Base-by-base conservation (phyloP, 2,113 vertebrate genomes). In the Melanerpes formicivorus region DNA sequence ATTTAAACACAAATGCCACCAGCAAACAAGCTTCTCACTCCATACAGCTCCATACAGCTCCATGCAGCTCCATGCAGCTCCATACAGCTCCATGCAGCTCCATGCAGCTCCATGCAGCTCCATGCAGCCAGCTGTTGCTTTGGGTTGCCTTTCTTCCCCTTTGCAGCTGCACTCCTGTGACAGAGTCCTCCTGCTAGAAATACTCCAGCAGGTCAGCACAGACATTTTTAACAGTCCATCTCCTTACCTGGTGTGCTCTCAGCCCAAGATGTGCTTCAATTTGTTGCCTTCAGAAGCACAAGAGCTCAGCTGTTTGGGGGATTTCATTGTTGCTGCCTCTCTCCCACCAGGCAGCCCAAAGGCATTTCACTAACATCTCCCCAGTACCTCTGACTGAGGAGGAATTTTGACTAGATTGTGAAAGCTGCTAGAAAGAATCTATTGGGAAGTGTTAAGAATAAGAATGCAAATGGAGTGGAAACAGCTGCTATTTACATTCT, bases 381-480 rank as follows among this genome's bases (percentile, higher is more conserved):
- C 88, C 56, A 46, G 44, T 72, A 88, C 62, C 40, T 94, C 73
- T 76, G 32, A 34, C 29, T 55, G 84, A 79, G 71, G 34, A 93
- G 26, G 72, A 89, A 71, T 90, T 88, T 69, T 90, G 66, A 90
- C 69, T 64, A 86, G 66, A 79, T 88, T 86, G 63, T 93, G 88
- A 93, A 88, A 90, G 78, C 70, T 74, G 69, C 65, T 81, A 92
- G 66, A 93, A 93, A 77, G 62, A 58, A 84, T 83, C 74, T 84
- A 2, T 16, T 90, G 85, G 72, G n/a, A 86, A 94, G 77, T 87
- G 74, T 81, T 75, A 81, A 88, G 50, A 48, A 75, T 65, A 50
- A 79, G 84, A 91, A 86, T 86, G 73, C 69, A 91, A 95, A 94
- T 17, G 67, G 77, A 95, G 54, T 94, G 75, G 90, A 83, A 95